Evolutionary conservation across 2,797 vertebrate genomes (phyloP).

Genomic region (Thripadectes ignobilis): DNA sequence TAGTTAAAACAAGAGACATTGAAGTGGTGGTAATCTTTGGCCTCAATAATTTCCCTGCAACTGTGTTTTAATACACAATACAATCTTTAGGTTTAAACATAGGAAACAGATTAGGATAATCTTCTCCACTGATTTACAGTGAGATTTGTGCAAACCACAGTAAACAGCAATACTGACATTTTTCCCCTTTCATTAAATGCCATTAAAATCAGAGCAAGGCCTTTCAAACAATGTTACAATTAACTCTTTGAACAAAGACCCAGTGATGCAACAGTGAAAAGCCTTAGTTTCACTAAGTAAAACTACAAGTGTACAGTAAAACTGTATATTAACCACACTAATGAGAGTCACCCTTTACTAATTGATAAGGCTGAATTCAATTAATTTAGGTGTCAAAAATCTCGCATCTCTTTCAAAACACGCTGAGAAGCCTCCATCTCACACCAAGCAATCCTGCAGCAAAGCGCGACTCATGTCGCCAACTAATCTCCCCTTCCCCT

Average conservation of each 20-base stretch:
- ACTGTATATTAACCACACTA: fast-evolving
- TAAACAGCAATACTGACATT: background rate
- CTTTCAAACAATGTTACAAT: background rate
- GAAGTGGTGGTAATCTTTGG: background rate
- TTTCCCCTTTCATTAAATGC: background rate
- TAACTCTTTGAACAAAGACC: background rate
- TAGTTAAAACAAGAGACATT: background rate
- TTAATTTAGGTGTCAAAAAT: background rate
- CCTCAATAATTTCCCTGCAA: background rate
- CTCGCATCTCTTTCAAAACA: background rate
- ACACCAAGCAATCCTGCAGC: background rate
- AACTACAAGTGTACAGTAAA: background rate
- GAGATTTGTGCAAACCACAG: background rate
- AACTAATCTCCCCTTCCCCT: background rate
- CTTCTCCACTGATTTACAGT: background rate
- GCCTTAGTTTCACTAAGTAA: background rate
- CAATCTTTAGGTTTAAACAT: background rate
- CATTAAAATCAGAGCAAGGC: background rate
- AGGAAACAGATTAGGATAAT: slow-evolving; percentile 16
- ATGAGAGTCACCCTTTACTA: background rate
- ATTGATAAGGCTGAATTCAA: background rate
- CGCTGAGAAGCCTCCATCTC: background rate
- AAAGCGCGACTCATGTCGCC: background rate
- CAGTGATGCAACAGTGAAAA: background rate
- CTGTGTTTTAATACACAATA: background rate